Percentiles rank a stretch among this genome's conserved stretches.
phyloP scores from a whole-genome alignment of 2,888 invertebrate genomes.

The Belgica antarctica region DNA sequence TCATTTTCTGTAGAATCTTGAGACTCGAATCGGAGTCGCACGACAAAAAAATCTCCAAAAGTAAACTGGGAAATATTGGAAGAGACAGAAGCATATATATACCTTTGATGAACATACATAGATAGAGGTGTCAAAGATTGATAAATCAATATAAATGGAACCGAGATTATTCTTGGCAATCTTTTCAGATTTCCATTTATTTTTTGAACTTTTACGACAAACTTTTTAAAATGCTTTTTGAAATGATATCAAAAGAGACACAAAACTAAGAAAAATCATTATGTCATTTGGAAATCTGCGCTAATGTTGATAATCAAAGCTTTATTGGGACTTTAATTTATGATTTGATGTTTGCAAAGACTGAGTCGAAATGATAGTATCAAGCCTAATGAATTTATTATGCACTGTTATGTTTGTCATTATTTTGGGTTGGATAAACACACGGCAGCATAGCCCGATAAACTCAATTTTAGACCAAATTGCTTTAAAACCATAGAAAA shows the following conservation, averaged over 20 bases:
- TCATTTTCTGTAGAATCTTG: constrained; percentile 37
- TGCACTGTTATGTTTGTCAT: neutral
- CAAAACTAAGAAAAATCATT: neutral
- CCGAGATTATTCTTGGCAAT: neutral
- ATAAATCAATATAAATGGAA: neutral
- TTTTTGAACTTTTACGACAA: neutral
- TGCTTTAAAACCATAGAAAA: neutral
- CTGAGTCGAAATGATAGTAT: neutral
- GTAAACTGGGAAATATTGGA: neutral
- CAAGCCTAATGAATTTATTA: neutral
- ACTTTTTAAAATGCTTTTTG: neutral
- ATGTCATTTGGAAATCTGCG: neutral
- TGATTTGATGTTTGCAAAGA: neutral
- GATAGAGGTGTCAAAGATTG: neutral
- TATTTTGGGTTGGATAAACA: neutral
- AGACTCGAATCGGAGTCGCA: neutral
- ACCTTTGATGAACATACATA: neutral
- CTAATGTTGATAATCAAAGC: neutral
- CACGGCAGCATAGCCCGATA: neutral
- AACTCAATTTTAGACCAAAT: neutral
- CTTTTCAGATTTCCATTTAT: neutral
- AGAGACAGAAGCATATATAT: neutral
- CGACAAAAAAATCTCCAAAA: neutral
- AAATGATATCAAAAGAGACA: neutral
- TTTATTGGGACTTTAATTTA: neutral